phyloP scores from a whole-genome alignment of 2,888 invertebrate species.

The Agonopterix alstromeriana region DNA sequence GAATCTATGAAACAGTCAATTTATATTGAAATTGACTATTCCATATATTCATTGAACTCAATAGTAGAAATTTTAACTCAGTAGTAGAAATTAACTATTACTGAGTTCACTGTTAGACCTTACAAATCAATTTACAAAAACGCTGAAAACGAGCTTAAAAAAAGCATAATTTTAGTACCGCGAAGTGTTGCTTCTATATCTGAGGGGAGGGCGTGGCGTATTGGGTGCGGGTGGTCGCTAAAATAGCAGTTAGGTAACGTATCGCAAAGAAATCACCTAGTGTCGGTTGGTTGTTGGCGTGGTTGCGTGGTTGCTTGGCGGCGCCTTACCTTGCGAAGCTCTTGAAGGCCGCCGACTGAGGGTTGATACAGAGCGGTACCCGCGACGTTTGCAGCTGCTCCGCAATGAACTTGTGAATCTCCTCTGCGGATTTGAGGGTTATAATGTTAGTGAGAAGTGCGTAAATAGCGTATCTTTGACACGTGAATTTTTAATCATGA shows the following conservation, averaged over 20 bases:
- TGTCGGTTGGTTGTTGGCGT: conserved; percentile 65
- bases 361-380: conserved; percentile 99
- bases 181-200: conserved; percentile 41
- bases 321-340: conserved; percentile 98
- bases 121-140: too few relatives aligned
- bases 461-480: too few relatives aligned
- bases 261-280: conserved; percentile 77
- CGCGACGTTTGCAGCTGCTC: conserved; percentile 96
- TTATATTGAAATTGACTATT: too few relatives aligned
- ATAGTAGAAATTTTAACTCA: too few relatives aligned
- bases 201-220: conserved; percentile 34
- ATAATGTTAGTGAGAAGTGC: background rate
- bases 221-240: conserved; percentile 70
- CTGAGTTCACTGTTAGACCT: too few relatives aligned
- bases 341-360: conserved; percentile 99
- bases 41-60: too few relatives aligned
- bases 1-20: too few relatives aligned
- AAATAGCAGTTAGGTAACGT: conserved; percentile 46
- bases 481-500: too few relatives aligned
- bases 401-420: conserved; percentile 99
- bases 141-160: too few relatives aligned
- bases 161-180: conserved; percentile 15
- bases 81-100: too few relatives aligned
- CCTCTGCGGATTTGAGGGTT: conserved; percentile 80
- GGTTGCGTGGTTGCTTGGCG: conserved; percentile 38